Evolutionary conservation across 2,113 vertebrate species (phyloP).

Genomic region (Rhinopomastus cyanomelas): DNA sequence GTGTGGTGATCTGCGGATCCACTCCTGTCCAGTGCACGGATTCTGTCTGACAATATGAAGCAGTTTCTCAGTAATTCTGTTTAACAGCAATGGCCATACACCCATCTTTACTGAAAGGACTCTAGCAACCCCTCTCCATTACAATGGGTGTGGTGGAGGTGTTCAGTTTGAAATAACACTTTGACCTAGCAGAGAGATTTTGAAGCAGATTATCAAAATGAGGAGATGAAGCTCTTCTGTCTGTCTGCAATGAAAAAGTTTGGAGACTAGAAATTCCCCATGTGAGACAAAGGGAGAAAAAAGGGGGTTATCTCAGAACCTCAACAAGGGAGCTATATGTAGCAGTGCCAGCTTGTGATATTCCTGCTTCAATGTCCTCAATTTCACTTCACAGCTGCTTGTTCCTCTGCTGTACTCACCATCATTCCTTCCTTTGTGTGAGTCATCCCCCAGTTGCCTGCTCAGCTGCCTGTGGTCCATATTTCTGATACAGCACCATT

Average conservation of each 20-base stretch:
- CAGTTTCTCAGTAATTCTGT: background rate
- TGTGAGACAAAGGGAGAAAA: background rate
- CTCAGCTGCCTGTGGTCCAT: background rate
- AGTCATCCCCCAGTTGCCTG: background rate
- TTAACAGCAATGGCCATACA: background rate
- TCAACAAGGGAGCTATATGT: background rate
- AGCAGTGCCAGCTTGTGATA: background rate
- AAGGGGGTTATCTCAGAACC: background rate
- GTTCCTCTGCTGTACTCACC: background rate
- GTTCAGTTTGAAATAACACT: background rate
- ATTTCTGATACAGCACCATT: background rate
- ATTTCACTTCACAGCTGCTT: background rate
- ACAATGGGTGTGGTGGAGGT: background rate
- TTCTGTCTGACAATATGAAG: background rate
- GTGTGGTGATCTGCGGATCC: background rate
- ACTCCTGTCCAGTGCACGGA: background rate
- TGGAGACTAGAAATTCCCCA: background rate
- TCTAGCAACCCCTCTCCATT: background rate
- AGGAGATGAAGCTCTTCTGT: background rate
- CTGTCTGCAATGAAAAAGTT: background rate
- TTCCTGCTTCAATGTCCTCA: background rate
- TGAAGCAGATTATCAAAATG: background rate
- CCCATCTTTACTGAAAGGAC: background rate
- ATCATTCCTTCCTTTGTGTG: background rate
- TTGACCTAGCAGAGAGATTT: background rate